Base-by-base conservation (phyloP, 1,140 invertebrate genomes). In the Eriocheir sinensis region DNA sequence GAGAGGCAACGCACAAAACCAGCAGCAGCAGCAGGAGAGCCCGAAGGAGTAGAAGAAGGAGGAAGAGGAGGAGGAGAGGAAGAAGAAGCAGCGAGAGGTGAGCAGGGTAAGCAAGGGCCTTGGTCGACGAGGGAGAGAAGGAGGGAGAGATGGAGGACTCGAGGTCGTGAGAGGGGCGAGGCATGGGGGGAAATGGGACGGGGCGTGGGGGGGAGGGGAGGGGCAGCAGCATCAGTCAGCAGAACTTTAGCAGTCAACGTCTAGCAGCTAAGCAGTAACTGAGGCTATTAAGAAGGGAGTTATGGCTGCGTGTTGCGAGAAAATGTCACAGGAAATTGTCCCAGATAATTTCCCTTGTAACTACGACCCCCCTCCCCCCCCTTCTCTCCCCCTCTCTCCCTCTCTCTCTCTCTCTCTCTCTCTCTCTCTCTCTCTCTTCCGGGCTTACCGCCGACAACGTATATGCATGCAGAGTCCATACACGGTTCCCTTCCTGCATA, bases 371-470 rank as follows among this genome's bases (percentile, higher is more conserved):
- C 81, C 81, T 3, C 34, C 17, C 34, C 30, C 30, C n/a, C 81
- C 81, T 34, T 8, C 3, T 3, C 81, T 8, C n/a, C 36, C 81
- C 36, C 81, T 85, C 81, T 85, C 81, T 85, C 81, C 36, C 81
- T 85, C 81, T 85, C 81, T 85, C 81, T 85, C 81, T 85, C 81
- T 85, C 81, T 83, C 81, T 83, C 81, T 83, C 81, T 83, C 81
- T 83, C 81, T 83, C 81, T 83, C 81, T 83, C 32, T 34, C n/a
- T 85, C 81, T 34, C 32, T 34, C 81, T 83, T 72, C 60, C 27
- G 3, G n/a, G 60, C 60, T 72, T 6, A 72, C 60, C 60, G 27
- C 60, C 4, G 60, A 72, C 60, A 72, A 72, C 60, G 27, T n/a
- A 72, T n/a, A n/a, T n/a, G n/a, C n/a, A n/a, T n/a, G n/a, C 60